phyloP scores from a whole-genome alignment of 2,888 invertebrate species.

The Caradrina kadenii region DNA sequence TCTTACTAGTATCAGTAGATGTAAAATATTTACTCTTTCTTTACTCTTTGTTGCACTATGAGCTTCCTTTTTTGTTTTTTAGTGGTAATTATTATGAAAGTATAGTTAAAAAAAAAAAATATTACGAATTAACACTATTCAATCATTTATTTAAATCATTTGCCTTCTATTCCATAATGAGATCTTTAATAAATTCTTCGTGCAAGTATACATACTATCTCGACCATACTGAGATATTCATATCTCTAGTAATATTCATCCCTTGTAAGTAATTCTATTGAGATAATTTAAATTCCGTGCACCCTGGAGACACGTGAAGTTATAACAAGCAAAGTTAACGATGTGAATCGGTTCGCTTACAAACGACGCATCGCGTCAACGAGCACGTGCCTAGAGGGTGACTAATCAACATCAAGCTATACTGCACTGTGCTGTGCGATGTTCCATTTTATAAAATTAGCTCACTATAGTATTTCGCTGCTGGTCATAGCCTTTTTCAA shows the following conservation, averaged over 20 bases:
- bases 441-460: background rate
- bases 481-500: background rate
- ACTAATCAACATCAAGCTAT: slow-evolving; percentile 33
- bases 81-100: too few relatives aligned
- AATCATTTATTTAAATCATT: slow-evolving; percentile 27
- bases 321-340: slow-evolving; percentile 88
- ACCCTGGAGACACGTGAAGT: slow-evolving; percentile 80
- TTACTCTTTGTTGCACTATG: too few relatives aligned
- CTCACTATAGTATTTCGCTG: background rate
- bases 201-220: slow-evolving; percentile 69
- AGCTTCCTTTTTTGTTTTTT: too few relatives aligned
- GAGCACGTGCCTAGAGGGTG: slow-evolving; percentile 58
- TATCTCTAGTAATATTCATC: slow-evolving; percentile 68
- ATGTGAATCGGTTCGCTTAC: slow-evolving; percentile 76
- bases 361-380: slow-evolving; percentile 76
- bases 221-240: slow-evolving; percentile 58
- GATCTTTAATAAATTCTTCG: slow-evolving; percentile 37
- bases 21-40: background rate
- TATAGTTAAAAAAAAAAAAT: too few relatives aligned
- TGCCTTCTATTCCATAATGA: slow-evolving; percentile 2
- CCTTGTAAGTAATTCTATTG: slow-evolving; percentile 72
- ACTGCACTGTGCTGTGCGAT: slow-evolving; percentile 5
- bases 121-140: background rate
- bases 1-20: too few relatives aligned
- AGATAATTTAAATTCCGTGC: slow-evolving; percentile 81